phyloP scores from a whole-genome alignment of 2,113 vertebrate genomes.

The Elanus axillaris region DNA sequence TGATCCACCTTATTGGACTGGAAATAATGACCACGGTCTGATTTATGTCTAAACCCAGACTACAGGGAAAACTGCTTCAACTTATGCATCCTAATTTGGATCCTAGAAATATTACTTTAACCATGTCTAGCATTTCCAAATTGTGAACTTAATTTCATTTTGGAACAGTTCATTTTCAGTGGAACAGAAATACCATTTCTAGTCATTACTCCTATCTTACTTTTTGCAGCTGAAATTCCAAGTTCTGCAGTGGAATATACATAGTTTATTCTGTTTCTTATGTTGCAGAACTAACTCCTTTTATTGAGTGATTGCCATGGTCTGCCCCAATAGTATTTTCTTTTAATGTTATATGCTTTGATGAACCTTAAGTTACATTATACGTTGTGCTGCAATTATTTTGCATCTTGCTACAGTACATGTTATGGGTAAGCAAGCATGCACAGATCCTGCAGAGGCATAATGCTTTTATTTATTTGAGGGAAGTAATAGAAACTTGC shows the following conservation, averaged over 20 bases:
- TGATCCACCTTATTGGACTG: slow-evolving; percentile 38
- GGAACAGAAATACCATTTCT: neutral
- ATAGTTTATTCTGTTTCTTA: neutral
- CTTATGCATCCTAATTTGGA: neutral
- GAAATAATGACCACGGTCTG: slow-evolving; percentile 36
- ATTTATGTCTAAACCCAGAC: neutral
- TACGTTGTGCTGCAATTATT: neutral
- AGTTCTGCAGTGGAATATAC: neutral
- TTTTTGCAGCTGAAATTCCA: neutral
- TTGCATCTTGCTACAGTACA: neutral
- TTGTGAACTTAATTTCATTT: neutral
- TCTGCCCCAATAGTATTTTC: neutral
- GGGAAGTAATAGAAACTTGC: neutral
- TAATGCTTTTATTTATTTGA: neutral
- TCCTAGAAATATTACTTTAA: neutral
- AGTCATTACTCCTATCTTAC: neutral
- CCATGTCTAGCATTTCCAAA: neutral
- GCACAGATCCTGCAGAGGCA: neutral
- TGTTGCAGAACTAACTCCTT: neutral
- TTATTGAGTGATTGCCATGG: neutral
- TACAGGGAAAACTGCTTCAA: neutral
- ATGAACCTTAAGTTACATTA: neutral
- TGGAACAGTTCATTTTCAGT: neutral
- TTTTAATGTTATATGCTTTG: neutral
- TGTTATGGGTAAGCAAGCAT: neutral